These are phyloP conservation scores for Orchesella flavescens DNA, from an alignment of 2,888 invertebrate genomes.

Conservation along the genomic window DNA sequence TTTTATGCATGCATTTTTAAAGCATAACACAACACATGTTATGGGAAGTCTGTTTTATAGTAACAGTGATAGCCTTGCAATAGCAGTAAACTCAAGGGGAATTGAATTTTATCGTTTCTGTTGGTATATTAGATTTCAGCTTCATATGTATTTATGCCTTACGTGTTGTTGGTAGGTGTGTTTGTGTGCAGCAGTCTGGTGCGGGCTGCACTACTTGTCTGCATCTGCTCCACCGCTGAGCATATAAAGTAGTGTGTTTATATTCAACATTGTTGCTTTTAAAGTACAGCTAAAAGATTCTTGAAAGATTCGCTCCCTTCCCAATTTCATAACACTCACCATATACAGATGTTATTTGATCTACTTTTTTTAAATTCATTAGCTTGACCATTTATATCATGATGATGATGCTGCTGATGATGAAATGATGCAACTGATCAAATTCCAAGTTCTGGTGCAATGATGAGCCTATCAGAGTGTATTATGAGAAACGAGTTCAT, in stretches of 20 bases:
- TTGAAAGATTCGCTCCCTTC: background rate
- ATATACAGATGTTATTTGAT: conserved; percentile 34
- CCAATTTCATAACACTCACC: background rate
- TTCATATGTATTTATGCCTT: too few relatives aligned
- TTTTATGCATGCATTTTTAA: too few relatives aligned
- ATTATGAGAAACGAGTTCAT: conserved; percentile 4
- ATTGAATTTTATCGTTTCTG: too few relatives aligned
- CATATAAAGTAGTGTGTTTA: background rate
- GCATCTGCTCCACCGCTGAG: background rate
- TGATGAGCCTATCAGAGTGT: background rate
- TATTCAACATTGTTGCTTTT: background rate
- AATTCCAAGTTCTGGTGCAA: conserved; percentile 3
- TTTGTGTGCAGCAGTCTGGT: background rate
- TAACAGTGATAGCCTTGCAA: too few relatives aligned
- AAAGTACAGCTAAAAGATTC: background rate
- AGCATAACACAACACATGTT: too few relatives aligned
- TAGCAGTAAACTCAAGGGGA: too few relatives aligned
- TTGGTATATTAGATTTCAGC: too few relatives aligned
- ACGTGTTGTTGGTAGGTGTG: background rate
- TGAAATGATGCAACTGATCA: background rate
- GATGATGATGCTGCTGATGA: too few relatives aligned
- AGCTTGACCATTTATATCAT: background rate
- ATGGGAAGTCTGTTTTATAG: too few relatives aligned
- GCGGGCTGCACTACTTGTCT: background rate
- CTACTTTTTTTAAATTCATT: conserved; percentile 25